Evolutionary conservation across 2,113 vertebrate species (phyloP).

Genomic region (Macquaria ambigua): DNA sequence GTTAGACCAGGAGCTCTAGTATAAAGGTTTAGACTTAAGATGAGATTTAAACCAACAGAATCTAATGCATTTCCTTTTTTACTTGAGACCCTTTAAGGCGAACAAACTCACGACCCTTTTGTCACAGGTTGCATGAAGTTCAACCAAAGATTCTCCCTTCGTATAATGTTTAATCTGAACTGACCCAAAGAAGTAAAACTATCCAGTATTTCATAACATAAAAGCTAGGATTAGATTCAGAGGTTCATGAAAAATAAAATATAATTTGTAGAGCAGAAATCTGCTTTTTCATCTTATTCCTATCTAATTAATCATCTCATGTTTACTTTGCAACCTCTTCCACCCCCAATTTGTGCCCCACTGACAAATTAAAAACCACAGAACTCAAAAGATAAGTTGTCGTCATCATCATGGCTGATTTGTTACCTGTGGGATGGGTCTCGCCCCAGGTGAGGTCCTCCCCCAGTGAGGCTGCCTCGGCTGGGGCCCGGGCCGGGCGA

Average conservation of each 20-base stretch:
- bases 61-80: no score
- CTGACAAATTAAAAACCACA: background rate
- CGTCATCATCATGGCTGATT: background rate
- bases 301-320: no score
- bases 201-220: background rate
- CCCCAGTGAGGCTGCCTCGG: background rate
- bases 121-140: background rate
- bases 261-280: background rate
- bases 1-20: no score
- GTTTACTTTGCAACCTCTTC: no score
- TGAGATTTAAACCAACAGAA: no score
- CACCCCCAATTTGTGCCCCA: no score
- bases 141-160: background rate
- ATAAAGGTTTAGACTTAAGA: no score
- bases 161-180: background rate
- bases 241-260: background rate
- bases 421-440: conserved; percentile 57
- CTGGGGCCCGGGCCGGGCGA: background rate
- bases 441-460: conserved; percentile 13
- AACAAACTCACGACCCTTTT: background rate
- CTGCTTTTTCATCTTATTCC: no score
- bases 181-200: no score
- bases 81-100: background rate
- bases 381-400: background rate
- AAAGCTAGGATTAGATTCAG: background rate